These are phyloP conservation scores for Notechis scutatus DNA, from an alignment of 2,113 vertebrate species.

Conservation along the genomic window DNA sequence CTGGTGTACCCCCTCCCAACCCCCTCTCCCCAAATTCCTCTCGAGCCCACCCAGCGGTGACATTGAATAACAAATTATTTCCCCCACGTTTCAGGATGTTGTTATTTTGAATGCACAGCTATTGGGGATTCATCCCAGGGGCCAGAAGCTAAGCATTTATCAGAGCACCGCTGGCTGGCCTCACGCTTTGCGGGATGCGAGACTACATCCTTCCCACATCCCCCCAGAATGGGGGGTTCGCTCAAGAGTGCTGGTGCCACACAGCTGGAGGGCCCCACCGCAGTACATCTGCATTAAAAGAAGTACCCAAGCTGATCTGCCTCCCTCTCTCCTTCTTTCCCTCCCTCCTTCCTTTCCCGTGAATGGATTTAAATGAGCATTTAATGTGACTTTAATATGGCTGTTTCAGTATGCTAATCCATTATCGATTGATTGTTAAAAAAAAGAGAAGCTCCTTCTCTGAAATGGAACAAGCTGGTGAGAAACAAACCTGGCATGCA, in stretches of 20 bases:
- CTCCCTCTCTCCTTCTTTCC: background rate
- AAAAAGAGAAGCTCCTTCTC: background rate
- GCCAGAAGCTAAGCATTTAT: background rate
- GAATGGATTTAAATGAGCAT: background rate
- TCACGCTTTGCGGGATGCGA: background rate
- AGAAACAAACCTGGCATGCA: constrained; percentile 1
- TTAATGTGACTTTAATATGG: constrained; percentile 14
- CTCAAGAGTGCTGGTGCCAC: background rate
- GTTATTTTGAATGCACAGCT: background rate
- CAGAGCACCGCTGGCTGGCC: background rate
- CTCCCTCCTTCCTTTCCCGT: background rate
- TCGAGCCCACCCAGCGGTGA: background rate
- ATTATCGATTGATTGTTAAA: background rate
- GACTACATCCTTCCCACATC: background rate
- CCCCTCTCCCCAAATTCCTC: background rate
- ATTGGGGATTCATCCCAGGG: background rate
- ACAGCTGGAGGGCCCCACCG: background rate
- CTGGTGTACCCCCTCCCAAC: background rate
- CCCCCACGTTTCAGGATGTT: background rate
- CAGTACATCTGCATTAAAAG: background rate
- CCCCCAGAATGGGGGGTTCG: background rate
- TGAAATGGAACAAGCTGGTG: background rate
- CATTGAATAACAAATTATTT: background rate
- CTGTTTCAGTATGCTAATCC: constrained; percentile 16
- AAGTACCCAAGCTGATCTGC: background rate